Evolutionary conservation across 1,140 invertebrate species (phyloP).

Genomic region (Tetramorium parvispinum): DNA sequence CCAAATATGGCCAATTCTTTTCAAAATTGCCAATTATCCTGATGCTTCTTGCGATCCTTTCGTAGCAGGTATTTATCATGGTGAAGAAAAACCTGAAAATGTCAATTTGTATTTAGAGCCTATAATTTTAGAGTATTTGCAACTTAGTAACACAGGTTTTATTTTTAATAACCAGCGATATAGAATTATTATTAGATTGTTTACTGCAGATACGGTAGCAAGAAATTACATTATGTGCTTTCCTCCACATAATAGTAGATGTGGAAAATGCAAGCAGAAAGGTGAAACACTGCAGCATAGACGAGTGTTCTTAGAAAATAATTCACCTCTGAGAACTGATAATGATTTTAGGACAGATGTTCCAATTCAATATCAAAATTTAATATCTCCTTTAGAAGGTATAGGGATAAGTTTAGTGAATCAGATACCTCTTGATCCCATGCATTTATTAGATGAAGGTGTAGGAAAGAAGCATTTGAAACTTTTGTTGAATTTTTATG

Average conservation of each 20-base stretch:
- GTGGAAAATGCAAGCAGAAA: not conserved
- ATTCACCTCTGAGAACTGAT: constrained; percentile 3
- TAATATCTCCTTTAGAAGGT: not conserved
- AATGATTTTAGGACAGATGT: constrained; percentile 8
- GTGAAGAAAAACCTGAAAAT: not conserved
- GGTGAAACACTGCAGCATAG: not conserved
- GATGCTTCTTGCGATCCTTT: not conserved
- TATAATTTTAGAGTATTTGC: not conserved
- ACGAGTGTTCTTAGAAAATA: not conserved
- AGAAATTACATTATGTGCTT: not conserved
- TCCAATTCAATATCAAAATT: not conserved
- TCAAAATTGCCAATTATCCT: constrained; percentile 1
- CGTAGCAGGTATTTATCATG: not conserved
- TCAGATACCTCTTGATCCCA: not conserved
- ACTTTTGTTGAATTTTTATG: not conserved
- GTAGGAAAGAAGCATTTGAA: constrained; percentile 6
- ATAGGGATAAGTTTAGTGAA: not conserved
- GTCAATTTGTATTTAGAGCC: constrained; percentile 1
- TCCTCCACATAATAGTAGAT: constrained; percentile 3
- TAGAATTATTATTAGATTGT: not conserved
- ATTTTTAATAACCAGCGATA: constrained; percentile 9
- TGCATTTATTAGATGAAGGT: constrained; percentile 14
- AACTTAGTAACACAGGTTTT: constrained; percentile 5
- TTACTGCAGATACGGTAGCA: not conserved
- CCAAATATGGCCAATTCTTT: not conserved